A percentile compares a stretch with the other conserved stretches of the same genome.
Evolutionary conservation across 2,888 invertebrate genomes (phyloP).

Genomic region (Ormia ochracea): DNA sequence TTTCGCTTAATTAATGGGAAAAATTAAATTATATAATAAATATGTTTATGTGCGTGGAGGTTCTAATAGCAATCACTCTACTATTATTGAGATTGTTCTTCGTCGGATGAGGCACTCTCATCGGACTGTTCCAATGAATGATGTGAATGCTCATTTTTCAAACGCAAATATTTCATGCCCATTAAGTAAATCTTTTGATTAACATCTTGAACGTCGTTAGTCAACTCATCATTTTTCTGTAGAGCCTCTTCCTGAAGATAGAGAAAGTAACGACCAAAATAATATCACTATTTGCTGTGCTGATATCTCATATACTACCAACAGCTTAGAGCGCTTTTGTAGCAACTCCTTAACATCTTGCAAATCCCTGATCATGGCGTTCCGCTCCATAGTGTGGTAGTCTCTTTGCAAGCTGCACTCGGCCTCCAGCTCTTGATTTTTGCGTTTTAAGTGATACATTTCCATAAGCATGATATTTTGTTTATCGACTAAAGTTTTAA

Average conservation of each 20-base stretch:
- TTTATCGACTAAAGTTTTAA: slow-evolving; percentile 70
- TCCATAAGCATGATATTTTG: slow-evolving; percentile 71
- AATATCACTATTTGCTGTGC: background rate
- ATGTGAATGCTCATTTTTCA: slow-evolving; percentile 61
- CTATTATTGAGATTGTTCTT: slow-evolving; percentile 32
- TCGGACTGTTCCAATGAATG: slow-evolving; percentile 30
- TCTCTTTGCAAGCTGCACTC: slow-evolving; percentile 71
- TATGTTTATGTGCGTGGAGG: too few relatives aligned
- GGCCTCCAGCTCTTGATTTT: slow-evolving; percentile 67
- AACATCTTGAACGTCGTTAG: slow-evolving; percentile 65
- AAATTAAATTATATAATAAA: background rate
- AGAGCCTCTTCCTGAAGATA: slow-evolving; percentile 63
- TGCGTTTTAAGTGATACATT: slow-evolving; percentile 68
- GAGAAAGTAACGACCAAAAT: background rate
- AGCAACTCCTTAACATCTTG: slow-evolving; percentile 65
- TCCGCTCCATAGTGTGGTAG: slow-evolving; percentile 70
- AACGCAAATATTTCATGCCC: slow-evolving; percentile 68
- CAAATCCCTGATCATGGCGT: slow-evolving; percentile 68
- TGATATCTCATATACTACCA: slow-evolving; percentile 57
- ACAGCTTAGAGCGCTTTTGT: slow-evolving; percentile 55
- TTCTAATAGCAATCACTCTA: background rate
- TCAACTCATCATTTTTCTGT: slow-evolving; percentile 62
- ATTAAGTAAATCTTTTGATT: slow-evolving; percentile 68
- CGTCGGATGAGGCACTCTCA: background rate
- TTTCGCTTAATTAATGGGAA: background rate